These are phyloP conservation scores for Cerastoderma edule DNA, from an alignment of 2,888 invertebrate species.

Conservation along the genomic window DNA sequence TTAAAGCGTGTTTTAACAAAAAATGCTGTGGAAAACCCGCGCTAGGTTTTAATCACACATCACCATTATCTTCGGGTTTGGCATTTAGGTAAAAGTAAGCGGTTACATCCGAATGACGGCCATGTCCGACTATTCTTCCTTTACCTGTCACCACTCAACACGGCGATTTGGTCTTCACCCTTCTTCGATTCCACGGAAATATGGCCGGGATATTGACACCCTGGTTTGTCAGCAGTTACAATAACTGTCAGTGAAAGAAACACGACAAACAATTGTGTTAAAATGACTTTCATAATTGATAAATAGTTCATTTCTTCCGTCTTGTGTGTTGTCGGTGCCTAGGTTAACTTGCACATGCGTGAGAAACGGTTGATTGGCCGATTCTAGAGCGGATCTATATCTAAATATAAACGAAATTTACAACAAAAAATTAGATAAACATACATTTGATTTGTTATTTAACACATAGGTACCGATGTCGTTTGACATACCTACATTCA, in stretches of 20 bases:
- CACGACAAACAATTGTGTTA: not conserved
- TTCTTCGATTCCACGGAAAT: conserved; percentile 22
- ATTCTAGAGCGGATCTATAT: no score
- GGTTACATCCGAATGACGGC: not conserved
- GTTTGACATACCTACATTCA: no score
- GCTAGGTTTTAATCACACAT: not conserved
- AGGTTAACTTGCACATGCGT: no score
- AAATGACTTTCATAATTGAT: conserved; percentile 9
- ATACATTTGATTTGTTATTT: no score
- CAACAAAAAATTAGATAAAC: no score
- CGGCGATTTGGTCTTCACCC: conserved; percentile 44
- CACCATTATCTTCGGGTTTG: not conserved
- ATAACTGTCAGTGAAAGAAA: conserved; percentile 16
- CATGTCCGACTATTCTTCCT: conserved; percentile 12
- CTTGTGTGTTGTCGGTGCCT: conserved; percentile 19
- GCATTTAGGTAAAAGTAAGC: no score
- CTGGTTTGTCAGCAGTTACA: conserved; percentile 15
- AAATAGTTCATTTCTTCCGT: conserved; percentile 23
- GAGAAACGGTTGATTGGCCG: no score
- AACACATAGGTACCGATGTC: no score
- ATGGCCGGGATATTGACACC: conserved; percentile 28
- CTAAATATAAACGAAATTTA: no score
- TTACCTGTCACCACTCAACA: conserved; percentile 39
- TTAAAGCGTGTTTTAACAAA: not conserved
- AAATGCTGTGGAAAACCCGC: not conserved